These are phyloP conservation scores for Pica pica DNA, from an alignment of 2,113 vertebrate species.

Conservation along the genomic window DNA sequence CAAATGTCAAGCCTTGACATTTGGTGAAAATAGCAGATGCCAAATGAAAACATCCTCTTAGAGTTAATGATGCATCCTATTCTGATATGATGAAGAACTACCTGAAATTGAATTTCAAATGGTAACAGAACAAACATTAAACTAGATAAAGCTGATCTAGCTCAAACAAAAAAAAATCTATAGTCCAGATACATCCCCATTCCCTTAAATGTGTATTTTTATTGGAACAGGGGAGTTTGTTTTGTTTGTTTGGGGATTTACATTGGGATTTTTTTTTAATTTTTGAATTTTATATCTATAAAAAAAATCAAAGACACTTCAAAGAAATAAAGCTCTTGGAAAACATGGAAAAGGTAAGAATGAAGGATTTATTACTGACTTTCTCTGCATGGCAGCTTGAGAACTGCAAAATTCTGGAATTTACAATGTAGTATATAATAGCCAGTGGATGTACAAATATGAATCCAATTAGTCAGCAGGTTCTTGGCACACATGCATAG, in stretches of 20 bases:
- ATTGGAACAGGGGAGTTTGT: background rate
- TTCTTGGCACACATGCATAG: background rate
- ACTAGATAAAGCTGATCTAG: background rate
- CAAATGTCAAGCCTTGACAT: conserved; percentile 69
- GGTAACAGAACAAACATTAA: conserved; percentile 15
- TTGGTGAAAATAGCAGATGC: conserved; percentile 58
- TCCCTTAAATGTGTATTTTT: background rate
- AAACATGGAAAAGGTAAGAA: background rate
- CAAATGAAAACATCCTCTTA: conserved; percentile 32
- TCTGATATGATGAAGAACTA: conserved; percentile 30
- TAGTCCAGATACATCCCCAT: background rate
- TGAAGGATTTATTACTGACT: conserved; percentile 18
- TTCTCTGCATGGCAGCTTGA: background rate
- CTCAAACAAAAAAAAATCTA: background rate
- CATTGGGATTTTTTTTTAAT: background rate
- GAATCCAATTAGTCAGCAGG: background rate
- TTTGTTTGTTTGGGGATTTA: background rate
- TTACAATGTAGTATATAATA: background rate
- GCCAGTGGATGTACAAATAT: background rate
- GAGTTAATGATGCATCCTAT: conserved; percentile 36
- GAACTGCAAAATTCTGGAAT: background rate
- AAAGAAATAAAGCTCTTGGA: background rate
- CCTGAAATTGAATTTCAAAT: conserved; percentile 65
- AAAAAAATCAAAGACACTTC: background rate
- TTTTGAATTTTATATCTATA: background rate